Evolutionary conservation across 2,797 vertebrate species (phyloP), one percentile per base, ranked within the genome.

Genomic region (Limosa lapponica): DNA sequence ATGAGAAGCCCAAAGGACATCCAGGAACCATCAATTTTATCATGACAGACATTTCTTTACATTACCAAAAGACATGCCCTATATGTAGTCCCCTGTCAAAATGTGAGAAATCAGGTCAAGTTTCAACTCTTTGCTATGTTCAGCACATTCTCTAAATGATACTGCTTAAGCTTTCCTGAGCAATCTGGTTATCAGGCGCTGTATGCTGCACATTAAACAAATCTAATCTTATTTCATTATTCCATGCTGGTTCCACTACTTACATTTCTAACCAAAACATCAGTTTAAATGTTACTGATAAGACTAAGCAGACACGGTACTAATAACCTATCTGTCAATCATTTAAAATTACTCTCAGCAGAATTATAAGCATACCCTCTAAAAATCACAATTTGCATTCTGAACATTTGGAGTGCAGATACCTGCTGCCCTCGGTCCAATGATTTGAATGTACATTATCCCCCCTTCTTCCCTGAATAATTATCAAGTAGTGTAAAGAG

Each of bases 271-370:
- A 95, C 96, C 94, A 95, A 93, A 96, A 94, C 83, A 94, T 97
- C 89, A 30, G 85, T 95, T 97, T 97, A 97, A 97, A 97, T 95
- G 93, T 97, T 89, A 94, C 97, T 88, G 84, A 94, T 95, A 97
- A 97, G 90, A 96, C 73, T 82, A 95, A 96, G 96, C 72, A 96
- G 94, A 89, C 86, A 87, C 5, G 74, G 74, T 89, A 93, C 93
- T 98, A 97, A 97, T 96, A 97, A 95, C 74, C 91, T 93, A 96
- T 57, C 95, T 97, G 94, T 94, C 97, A 97, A 96, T 98, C 98
- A 98, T 91, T 96, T 97, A 96, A 96, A 97, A 97, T 96, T 97
- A 96, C 89, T 96, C 96, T 97, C 95, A 43, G 78, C 75, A 97
- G 96, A 97, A 97, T 97, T 97, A 96, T 37, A 89, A 96, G 94